Evolutionary conservation across 2,797 vertebrate genomes (phyloP).

Genomic region (Pipistrellus kuhlii): DNA sequence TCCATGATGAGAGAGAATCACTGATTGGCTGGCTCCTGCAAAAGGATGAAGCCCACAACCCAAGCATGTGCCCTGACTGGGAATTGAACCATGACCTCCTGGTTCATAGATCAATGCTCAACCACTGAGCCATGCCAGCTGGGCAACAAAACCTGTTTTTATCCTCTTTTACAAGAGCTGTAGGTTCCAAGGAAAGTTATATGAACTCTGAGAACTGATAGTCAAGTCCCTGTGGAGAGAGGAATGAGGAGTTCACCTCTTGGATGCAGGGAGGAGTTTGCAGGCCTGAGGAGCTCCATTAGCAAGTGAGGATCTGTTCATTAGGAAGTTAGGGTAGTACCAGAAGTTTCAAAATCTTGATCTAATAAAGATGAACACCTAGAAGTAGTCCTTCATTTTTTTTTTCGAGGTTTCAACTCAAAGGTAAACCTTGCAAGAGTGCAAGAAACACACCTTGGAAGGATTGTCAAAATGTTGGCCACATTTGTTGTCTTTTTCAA

Average conservation of each 20-base stretch:
- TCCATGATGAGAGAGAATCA: neutral
- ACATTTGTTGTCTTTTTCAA: neutral
- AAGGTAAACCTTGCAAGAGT: neutral
- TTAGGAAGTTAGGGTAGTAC: neutral
- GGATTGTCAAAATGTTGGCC: neutral
- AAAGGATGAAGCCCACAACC: neutral
- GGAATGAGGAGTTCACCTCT: neutral
- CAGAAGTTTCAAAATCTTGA: neutral
- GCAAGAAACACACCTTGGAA: neutral
- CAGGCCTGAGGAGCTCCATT: neutral
- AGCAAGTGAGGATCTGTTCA: neutral
- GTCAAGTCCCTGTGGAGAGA: neutral
- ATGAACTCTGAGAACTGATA: constrained; percentile 4
- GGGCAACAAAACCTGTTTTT: neutral
- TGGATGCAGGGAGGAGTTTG: no score
- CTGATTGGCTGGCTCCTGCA: neutral
- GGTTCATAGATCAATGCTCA: neutral
- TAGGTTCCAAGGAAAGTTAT: neutral
- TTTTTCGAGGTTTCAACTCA: neutral
- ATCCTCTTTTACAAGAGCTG: neutral
- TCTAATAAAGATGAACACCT: neutral
- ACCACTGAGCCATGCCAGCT: neutral
- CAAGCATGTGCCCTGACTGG: neutral
- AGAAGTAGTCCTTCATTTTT: neutral
- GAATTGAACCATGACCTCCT: neutral